Conservation (phyloP, 2,888 invertebrate genomes). For the Megalurothrips usitatus region DNA sequence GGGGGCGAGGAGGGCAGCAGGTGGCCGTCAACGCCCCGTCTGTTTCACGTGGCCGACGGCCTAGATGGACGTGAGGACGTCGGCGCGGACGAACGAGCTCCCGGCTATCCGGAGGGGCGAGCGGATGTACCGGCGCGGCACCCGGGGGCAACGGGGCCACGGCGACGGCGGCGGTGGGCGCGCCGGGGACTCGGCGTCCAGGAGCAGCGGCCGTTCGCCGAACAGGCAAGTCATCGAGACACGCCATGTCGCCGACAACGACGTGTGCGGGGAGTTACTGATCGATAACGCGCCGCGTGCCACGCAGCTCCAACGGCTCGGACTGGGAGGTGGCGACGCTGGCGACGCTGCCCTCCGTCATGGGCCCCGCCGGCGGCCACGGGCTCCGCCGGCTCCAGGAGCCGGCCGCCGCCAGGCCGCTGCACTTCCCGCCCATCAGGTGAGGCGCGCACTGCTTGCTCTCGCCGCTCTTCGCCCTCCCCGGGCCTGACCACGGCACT, state of each 20-base stretch:
- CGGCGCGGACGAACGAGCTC: neutral
- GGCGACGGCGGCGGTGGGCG: neutral
- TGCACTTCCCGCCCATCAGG: slow-evolving; percentile 23
- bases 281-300: neutral
- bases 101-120: slow-evolving; percentile 14
- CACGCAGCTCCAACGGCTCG: slow-evolving; percentile 1
- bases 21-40: neutral
- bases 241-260: neutral
- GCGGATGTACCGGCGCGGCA: slow-evolving; percentile 15
- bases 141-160: neutral
- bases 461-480: no score
- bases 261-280: no score
- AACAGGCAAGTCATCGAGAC: neutral
- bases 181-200: neutral
- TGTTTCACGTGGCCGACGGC: neutral
- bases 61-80: neutral
- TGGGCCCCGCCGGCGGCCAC: neutral
- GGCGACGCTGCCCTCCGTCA: neutral
- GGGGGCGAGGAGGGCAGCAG: neutral
- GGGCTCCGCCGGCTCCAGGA: neutral
- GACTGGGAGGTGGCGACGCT: slow-evolving; percentile 15
- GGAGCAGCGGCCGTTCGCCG: neutral
- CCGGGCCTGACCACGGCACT: neutral
- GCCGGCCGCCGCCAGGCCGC: neutral
- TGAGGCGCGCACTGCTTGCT: neutral